These are phyloP conservation scores for Hyposoter didymator DNA, from an alignment of 2,888 invertebrate genomes.

Conservation along the genomic window DNA sequence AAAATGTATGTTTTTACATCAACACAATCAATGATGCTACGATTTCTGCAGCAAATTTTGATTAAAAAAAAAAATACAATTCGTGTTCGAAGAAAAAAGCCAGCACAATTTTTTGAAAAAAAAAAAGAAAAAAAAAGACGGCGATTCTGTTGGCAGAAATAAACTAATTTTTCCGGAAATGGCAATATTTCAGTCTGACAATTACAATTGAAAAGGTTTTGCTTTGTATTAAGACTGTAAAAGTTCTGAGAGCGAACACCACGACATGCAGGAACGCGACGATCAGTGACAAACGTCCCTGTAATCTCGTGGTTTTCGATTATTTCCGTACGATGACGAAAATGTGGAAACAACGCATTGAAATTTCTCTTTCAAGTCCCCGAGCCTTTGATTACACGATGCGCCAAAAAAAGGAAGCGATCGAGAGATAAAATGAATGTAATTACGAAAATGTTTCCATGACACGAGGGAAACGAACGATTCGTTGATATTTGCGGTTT, in stretches of 20 bases:
- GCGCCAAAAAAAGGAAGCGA: neutral
- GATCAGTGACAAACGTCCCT: neutral
- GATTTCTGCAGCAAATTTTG: neutral
- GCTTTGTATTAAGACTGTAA: neutral
- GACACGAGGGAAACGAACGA: slow-evolving; percentile 54
- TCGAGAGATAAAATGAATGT: neutral
- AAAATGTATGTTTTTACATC: neutral
- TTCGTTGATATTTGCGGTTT: slow-evolving; percentile 59
- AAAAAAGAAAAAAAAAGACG: too few relatives aligned
- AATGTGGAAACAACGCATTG: neutral
- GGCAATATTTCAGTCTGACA: too few relatives aligned
- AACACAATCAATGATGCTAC: neutral
- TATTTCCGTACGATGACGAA: neutral
- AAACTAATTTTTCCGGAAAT: too few relatives aligned
- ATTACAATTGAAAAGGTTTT: neutral
- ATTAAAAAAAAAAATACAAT: neutral
- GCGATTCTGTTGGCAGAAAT: neutral
- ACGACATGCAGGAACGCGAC: neutral
- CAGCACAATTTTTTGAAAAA: too few relatives aligned
- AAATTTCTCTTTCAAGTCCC: slow-evolving; percentile 26
- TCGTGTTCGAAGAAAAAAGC: too few relatives aligned
- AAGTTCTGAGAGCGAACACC: neutral
- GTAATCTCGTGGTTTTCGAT: neutral
- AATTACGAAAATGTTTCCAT: slow-evolving; percentile 55
- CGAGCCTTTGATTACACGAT: slow-evolving; percentile 2